Evolutionary conservation across 2,797 vertebrate species (phyloP), one percentile per base, ranked within the genome.

Genomic region (Luscinia megarhynchos): DNA sequence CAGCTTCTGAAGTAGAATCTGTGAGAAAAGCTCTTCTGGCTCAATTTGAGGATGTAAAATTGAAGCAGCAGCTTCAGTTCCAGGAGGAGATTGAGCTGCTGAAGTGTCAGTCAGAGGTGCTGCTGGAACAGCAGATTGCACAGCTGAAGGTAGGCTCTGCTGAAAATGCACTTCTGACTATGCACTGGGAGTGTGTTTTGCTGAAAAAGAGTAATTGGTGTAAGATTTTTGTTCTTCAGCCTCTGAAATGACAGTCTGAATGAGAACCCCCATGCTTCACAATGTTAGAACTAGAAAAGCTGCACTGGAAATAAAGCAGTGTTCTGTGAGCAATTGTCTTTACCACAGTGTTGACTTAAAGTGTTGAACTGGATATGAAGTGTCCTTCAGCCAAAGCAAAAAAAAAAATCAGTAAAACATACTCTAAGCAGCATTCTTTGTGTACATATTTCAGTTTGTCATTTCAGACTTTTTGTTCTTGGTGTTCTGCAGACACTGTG

Each of bases 11-110:
- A 78, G 67, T 98, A 70, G 97, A 98, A 88, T 97, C 96, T 62
- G 97, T 98, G 79, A 97, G 96, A 32, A 95, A 95, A 79, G 15
- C 82, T 72, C 85, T 95, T 38, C 66, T 91, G 79, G 84, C 87
- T 36, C 59, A 96, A 54, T 97, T 98, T 63, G 98, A 98, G 83
- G 98, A 98, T 70, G 95, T 96, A 45, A 97, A 98, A 15, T 96
- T 97, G 72, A 96, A 98, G 57, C 98, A 98, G 94, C 97, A 98
- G 8, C 98, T 98, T 83, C 97, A 97, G 67, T 98, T 98, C 94
- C 97, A 98, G 59, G 98, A 98, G 83, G 98, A 99, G 97, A 98
- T 97, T 79, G 98, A 99, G 90, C 96, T 98, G 66, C 96, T 98
- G 38, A 98, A 98, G 95, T 97, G 98, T 97, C 98, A 98, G 85